Conservation (phyloP, 92 coral and sea anemone species). For the Palythoa heliodiscus region DNA sequence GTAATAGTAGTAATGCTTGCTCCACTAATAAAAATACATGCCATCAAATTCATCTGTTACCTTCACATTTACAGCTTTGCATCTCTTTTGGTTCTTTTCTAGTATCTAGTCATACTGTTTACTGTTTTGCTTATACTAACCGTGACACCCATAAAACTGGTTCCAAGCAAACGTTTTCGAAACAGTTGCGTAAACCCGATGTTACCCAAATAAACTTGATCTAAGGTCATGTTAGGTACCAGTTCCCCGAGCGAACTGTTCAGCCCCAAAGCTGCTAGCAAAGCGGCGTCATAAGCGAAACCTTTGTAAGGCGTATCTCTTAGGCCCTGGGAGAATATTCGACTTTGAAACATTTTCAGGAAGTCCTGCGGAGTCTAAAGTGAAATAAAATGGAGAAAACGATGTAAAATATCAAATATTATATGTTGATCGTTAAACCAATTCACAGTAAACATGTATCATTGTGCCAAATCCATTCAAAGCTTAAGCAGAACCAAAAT, state of each 20-base stretch:
- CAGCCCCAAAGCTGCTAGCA: conserved; percentile 20
- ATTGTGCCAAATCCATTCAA: no score
- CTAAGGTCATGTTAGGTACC: conserved; percentile 5
- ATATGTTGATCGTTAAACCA: background rate
- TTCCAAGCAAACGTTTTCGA: conserved; percentile 3
- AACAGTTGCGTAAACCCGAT: conserved; percentile 3
- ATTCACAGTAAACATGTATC: no score
- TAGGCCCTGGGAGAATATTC: background rate
- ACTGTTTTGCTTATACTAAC: background rate
- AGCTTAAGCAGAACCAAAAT: no score
- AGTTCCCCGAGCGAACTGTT: conserved; percentile 19
- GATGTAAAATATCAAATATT: background rate
- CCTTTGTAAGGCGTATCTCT: conserved; percentile 28
- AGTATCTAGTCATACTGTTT: no score
- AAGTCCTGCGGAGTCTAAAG: background rate
- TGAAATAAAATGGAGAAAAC: background rate
- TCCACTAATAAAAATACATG: no score
- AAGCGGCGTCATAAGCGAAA: conserved; percentile 36
- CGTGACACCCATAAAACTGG: conserved; percentile 19
- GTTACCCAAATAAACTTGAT: conserved; percentile 11
- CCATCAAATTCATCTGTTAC: no score
- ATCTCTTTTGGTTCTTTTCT: no score
- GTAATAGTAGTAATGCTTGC: background rate
- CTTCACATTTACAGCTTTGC: no score
- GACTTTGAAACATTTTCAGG: background rate